These are phyloP conservation scores for Tragelaphus strepsiceros DNA, from an alignment of 2,113 vertebrate species.

Conservation along the genomic window DNA sequence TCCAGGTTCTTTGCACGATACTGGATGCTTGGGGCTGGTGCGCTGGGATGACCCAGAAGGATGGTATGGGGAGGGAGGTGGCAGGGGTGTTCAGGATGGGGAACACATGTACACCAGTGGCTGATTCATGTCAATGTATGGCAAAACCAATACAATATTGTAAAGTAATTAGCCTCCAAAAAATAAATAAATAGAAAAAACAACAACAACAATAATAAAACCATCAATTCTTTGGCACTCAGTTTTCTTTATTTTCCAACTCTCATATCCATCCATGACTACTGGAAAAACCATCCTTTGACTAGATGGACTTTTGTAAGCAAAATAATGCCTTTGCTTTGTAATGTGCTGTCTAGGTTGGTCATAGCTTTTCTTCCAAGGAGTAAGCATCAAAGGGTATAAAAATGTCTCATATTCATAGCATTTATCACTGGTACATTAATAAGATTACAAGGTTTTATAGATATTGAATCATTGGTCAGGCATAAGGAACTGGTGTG, in stretches of 20 bases:
- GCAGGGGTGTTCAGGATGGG: neutral
- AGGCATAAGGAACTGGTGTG: neutral
- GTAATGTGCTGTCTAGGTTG: neutral
- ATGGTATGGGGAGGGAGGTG: neutral
- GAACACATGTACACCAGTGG: fast-evolving
- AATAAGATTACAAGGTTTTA: neutral
- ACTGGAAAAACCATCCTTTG: neutral
- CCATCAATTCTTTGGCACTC: neutral
- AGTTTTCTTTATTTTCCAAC: neutral
- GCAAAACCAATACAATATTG: neutral
- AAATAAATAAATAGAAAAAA: neutral
- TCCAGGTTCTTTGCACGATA: neutral
- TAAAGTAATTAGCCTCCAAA: neutral
- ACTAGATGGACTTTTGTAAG: neutral
- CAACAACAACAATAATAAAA: neutral
- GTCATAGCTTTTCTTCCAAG: neutral
- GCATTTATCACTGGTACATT: neutral
- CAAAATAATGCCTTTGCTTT: neutral
- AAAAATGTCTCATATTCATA: neutral
- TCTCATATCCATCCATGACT: neutral
- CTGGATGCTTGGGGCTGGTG: neutral
- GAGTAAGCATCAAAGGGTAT: neutral
- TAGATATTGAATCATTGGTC: neutral
- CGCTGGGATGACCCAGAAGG: neutral
- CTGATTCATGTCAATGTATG: neutral